A percentile compares a stretch with the other conserved stretches of the same genome.
Evolutionary conservation across 2,797 vertebrate species (phyloP).

Genomic region (Peromyscus attwateri): DNA sequence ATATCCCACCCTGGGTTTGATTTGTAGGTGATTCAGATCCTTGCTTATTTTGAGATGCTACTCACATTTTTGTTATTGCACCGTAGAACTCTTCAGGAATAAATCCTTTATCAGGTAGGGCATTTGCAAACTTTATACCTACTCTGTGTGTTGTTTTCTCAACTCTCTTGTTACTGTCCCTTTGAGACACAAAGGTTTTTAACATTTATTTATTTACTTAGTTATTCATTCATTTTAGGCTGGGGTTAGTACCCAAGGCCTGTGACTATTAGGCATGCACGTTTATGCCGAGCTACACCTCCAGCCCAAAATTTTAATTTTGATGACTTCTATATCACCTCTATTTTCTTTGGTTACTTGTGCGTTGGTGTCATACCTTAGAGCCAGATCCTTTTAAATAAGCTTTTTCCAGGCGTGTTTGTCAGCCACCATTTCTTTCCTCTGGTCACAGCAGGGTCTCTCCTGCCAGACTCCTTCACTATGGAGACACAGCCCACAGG

Average conservation of each 20-base stretch:
- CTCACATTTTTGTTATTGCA: neutral
- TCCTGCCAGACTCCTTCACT: neutral
- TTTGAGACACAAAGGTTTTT: neutral
- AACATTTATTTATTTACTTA: neutral
- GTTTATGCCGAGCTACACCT: neutral
- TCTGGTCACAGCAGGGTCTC: conserved; percentile 27
- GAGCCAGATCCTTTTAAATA: conserved; percentile 29
- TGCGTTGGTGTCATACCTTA: neutral
- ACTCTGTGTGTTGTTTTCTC: neutral
- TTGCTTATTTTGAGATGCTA: neutral
- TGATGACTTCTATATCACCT: neutral
- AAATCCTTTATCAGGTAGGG: neutral
- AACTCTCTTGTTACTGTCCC: neutral
- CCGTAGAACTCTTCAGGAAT: neutral
- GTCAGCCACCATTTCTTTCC: neutral
- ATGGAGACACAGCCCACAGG: neutral
- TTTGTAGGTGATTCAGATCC: neutral
- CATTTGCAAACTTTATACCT: conserved; percentile 17
- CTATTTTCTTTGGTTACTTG: conserved; percentile 17
- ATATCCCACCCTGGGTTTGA: neutral
- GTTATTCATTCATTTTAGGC: neutral
- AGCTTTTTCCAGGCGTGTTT: neutral
- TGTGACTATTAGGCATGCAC: neutral
- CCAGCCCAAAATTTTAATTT: neutral
- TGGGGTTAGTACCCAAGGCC: neutral